phyloP scores from a whole-genome alignment of 2,797 vertebrate species.

The Poliocrania exsul region DNA sequence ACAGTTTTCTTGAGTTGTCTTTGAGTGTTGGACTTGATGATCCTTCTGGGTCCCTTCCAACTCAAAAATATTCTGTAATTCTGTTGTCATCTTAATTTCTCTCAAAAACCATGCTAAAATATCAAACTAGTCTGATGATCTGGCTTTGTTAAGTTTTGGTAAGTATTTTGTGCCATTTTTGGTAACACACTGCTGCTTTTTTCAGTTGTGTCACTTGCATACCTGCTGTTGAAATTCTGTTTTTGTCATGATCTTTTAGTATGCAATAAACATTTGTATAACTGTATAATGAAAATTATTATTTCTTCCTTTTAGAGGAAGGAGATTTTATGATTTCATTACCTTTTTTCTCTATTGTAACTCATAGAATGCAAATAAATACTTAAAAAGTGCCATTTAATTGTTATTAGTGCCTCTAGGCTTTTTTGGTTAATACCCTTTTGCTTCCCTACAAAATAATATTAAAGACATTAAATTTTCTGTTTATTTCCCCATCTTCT shows the following conservation, averaged over 20 bases:
- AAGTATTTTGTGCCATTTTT: neutral
- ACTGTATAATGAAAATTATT: neutral
- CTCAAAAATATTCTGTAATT: neutral
- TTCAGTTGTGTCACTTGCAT: neutral
- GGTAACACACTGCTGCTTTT: accelerated
- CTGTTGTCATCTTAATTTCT: neutral
- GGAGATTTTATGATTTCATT: neutral
- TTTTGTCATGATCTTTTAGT: neutral
- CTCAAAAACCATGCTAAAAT: neutral
- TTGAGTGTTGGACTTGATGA: neutral
- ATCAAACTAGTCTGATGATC: too few relatives aligned
- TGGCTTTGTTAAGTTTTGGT: neutral
- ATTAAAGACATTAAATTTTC: neutral
- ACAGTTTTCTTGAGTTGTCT: neutral
- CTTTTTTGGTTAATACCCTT: neutral
- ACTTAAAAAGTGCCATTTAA: neutral
- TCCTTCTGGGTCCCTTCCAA: neutral
- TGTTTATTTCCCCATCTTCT: neutral
- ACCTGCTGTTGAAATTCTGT: neutral
- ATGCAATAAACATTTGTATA: neutral
- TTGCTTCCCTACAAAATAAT: neutral
- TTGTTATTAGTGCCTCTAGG: neutral
- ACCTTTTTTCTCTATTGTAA: neutral
- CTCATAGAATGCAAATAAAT: neutral
- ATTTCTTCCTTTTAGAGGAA: neutral